Evolutionary conservation across 2,797 vertebrate genomes (phyloP).

Genomic region (Scolopax rusticola): DNA sequence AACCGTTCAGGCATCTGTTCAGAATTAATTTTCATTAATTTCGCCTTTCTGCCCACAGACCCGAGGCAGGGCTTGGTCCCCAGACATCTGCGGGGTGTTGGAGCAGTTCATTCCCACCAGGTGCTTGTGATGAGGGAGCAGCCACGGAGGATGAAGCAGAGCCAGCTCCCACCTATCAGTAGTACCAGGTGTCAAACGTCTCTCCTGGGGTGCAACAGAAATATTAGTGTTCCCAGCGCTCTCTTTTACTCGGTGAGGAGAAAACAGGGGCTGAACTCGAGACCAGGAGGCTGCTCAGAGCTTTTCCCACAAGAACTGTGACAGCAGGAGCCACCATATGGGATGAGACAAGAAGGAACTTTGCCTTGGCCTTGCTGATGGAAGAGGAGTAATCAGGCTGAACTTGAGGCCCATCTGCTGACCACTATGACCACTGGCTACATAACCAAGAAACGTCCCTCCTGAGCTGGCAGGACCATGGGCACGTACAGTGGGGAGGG

Average conservation of each 20-base stretch:
- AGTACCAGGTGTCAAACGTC: accelerated
- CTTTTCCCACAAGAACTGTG: neutral
- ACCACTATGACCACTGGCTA: neutral
- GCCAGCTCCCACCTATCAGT: neutral
- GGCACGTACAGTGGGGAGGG: neutral
- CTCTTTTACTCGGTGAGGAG: neutral
- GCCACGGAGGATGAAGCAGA: neutral
- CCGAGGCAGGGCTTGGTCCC: neutral
- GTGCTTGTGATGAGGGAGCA: neutral
- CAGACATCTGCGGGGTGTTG: neutral
- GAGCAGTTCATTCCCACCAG: neutral
- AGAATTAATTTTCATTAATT: conserved; percentile 19
- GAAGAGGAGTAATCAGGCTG: conserved; percentile 24
- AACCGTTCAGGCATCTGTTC: neutral
- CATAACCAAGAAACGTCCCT: neutral
- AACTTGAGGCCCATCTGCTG: conserved; percentile 46
- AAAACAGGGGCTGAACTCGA: neutral
- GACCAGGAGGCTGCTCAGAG: neutral
- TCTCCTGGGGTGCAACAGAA: neutral
- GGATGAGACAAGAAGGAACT: conserved; percentile 26
- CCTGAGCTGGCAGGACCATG: neutral
- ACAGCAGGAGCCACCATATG: conserved; percentile 65
- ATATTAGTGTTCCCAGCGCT: neutral
- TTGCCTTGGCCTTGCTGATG: neutral
- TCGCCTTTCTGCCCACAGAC: neutral